These are phyloP conservation scores for Drosophila kuntzei DNA, from an alignment of 2,888 invertebrate genomes.

Conservation along the genomic window DNA sequence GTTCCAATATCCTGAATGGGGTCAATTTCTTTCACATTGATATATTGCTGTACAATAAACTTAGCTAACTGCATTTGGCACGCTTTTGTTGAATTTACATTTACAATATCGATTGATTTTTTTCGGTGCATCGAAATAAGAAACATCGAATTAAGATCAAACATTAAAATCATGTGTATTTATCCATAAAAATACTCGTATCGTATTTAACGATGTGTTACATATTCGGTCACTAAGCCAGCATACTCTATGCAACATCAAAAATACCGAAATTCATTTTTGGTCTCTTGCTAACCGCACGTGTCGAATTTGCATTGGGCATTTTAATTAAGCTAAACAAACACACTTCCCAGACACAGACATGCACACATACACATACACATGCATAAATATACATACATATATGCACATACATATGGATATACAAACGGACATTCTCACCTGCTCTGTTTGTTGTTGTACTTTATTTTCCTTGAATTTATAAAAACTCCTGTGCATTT, in stretches of 20 bases:
- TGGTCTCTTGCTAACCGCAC: constrained; percentile 30
- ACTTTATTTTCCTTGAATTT: constrained; percentile 28
- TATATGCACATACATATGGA: constrained; percentile 6
- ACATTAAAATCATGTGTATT: too few relatives aligned
- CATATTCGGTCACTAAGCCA: neutral
- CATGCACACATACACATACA: constrained; percentile 7
- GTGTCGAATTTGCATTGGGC: constrained; percentile 50
- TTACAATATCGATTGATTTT: too few relatives aligned
- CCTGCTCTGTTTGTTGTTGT: neutral
- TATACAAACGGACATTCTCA: neutral
- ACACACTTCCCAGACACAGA: constrained; percentile 13
- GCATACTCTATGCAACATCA: neutral
- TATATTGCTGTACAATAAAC: too few relatives aligned
- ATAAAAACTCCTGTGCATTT: constrained; percentile 25
- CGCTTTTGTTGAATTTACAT: too few relatives aligned
- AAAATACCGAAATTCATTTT: constrained; percentile 24
- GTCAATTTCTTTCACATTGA: too few relatives aligned
- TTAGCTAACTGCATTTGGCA: too few relatives aligned
- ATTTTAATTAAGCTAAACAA: constrained; percentile 75
- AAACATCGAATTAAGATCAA: too few relatives aligned
- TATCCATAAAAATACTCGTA: too few relatives aligned
- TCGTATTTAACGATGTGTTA: too few relatives aligned
- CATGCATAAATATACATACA: constrained; percentile 1
- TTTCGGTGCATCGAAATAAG: too few relatives aligned
- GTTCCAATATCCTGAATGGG: too few relatives aligned